phyloP scores from a whole-genome alignment of 1,140 invertebrate genomes.

The Latrodectus geometricus region DNA sequence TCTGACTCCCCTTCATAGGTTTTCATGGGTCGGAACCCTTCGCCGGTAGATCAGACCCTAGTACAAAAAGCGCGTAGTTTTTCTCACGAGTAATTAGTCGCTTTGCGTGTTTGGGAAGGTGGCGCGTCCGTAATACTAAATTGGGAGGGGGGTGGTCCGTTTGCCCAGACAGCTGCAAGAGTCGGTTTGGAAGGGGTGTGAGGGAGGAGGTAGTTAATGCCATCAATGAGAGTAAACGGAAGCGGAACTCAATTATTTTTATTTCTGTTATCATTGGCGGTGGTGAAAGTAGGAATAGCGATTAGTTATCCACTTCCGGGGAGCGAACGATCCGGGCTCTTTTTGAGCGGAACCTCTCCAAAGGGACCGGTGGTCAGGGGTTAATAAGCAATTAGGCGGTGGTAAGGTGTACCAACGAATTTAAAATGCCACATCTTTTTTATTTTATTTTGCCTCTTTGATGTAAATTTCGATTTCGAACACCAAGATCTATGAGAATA shows the following conservation, averaged over 20 bases:
- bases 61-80: neutral
- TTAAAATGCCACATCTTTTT: neutral
- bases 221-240: slow-evolving; percentile 55
- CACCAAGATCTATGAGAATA: no score
- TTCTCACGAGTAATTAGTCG: neutral
- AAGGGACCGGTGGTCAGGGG: neutral
- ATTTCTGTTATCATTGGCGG: neutral
- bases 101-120: neutral
- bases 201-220: slow-evolving; percentile 25
- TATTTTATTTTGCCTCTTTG: no score
- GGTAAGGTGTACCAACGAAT: neutral
- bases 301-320: neutral
- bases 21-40: neutral
- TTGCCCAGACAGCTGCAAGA: neutral
- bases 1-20: neutral
- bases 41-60: neutral
- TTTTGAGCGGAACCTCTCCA: neutral
- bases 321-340: neutral
- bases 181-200: neutral
- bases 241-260: slow-evolving; percentile 45
- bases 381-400: neutral
- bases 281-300: neutral
- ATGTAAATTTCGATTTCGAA: neutral
- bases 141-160: neutral
- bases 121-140: neutral